phyloP scores from a whole-genome alignment of 1,140 invertebrate genomes.

The Monochamus saltuarius region DNA sequence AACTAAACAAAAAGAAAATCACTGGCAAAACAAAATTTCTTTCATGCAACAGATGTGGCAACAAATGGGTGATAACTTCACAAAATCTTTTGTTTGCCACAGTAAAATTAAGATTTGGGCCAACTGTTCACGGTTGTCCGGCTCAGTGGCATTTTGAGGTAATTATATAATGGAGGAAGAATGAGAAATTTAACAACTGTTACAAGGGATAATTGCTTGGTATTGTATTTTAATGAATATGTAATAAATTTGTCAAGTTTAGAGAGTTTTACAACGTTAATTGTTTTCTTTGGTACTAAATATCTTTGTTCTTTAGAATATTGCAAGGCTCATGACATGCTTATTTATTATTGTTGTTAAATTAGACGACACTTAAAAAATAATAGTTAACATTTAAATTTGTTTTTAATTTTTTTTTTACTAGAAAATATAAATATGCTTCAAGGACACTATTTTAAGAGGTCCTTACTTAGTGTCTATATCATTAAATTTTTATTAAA shows the following conservation, averaged over 20 bases:
- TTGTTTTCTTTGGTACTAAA: too few relatives aligned
- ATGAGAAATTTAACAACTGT: constrained; percentile 4
- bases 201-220: constrained; percentile 8
- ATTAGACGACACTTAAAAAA: too few relatives aligned
- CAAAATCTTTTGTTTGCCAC: constrained; percentile 5
- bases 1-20: constrained; percentile 35
- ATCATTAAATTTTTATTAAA: too few relatives aligned
- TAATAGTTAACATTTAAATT: too few relatives aligned
- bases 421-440: too few relatives aligned
- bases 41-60: constrained; percentile 27
- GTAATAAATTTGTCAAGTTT: constrained; percentile 7
- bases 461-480: too few relatives aligned
- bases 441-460: too few relatives aligned
- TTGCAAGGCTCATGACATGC: not conserved
- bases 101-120: constrained; percentile 12
- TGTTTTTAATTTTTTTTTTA: too few relatives aligned
- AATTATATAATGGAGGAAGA: not conserved
- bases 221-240: not conserved
- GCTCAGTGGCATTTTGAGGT: not conserved
- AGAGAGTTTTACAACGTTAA: not conserved
- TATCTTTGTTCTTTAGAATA: not conserved
- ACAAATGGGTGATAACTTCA: constrained; percentile 23
- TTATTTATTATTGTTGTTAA: too few relatives aligned
- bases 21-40: constrained; percentile 32
- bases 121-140: constrained; percentile 22